Base-by-base conservation (phyloP, 2,888 invertebrate genomes). In the Hirtodrosophila alboralis region DNA sequence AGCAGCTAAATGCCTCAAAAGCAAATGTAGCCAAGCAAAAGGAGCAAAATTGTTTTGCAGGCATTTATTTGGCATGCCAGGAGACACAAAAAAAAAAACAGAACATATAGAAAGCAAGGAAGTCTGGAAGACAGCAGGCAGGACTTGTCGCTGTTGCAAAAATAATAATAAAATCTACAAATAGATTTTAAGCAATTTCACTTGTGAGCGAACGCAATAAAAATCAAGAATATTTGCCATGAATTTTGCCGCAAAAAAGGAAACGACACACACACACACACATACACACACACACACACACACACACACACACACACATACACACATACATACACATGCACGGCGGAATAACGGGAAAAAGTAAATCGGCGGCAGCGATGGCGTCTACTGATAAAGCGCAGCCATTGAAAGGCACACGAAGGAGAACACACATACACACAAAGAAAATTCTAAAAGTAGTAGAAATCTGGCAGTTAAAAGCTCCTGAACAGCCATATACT, bases 171-270 rank as follows among this genome's bases (percentile, higher is more conserved):
- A 73, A 64, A 64, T 68, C 77, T 70, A 75, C 78, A 79, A 87
- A 78, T 74, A 85, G 86, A 83, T 83, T 83, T 83, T 75, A 85
- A 83, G 84, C 83, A 86, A 84, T 87, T 88, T 83, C 86, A 87
- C 84, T 88, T 86, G 80, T 75, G 84, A 81, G 61, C 81, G 69
- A 85, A 75, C 80, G 87, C 88, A 88, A 89, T 88, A 89, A 88
- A 88, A 89, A 87, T 87, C 86, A 89, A 87, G 88, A 84, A 86
- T 86, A 88, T 87, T 85, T 86, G 78, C 87, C 80, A 85, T 87
- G 86, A 87, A 87, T 87, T 85, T 76, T 83, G 78, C 79, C 65
- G 57, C 81, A 83, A 83, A 61, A 37, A 43, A 53, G 61, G 57
- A 37, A 18, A 33, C 31, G 31, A 33, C 21, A 52, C 13, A 10